Evolutionary conservation across 2,888 invertebrate species (phyloP).

Genomic region (Diarsia rubi): DNA sequence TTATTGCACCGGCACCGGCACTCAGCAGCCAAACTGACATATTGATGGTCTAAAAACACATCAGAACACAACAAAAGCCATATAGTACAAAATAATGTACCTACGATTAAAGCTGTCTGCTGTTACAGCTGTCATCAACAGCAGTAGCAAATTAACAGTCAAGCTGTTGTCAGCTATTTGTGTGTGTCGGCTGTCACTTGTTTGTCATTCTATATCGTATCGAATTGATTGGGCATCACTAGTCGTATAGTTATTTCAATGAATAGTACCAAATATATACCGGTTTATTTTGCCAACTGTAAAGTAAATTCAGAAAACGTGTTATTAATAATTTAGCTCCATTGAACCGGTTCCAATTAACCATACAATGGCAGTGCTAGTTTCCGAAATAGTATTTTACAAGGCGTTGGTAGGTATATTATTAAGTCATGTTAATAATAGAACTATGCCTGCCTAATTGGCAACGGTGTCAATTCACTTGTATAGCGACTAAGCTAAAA

Average conservation of each 20-base stretch:
- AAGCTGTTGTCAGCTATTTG: no score
- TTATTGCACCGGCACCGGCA: background rate
- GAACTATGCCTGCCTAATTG: background rate
- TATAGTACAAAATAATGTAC: background rate
- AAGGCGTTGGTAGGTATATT: background rate
- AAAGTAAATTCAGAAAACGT: constrained; percentile 9
- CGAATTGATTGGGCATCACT: background rate
- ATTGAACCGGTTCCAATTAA: constrained; percentile 34
- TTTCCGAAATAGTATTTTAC: constrained; percentile 13
- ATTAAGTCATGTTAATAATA: background rate
- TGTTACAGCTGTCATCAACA: background rate
- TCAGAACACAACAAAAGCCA: background rate
- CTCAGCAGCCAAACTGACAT: background rate
- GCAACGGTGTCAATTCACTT: background rate
- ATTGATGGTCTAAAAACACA: background rate
- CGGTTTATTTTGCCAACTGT: constrained; percentile 8
- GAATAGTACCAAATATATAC: constrained; percentile 5
- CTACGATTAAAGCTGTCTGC: background rate
- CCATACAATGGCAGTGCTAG: background rate
- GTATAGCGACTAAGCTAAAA: background rate
- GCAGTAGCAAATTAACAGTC: no score
- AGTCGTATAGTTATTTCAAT: constrained; percentile 6
- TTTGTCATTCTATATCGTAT: background rate
- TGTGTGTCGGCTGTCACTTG: no score
- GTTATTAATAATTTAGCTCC: constrained; percentile 19